Evolutionary conservation across 2,797 vertebrate species (phyloP).

Genomic region (Melanotaenia parkinsoni): DNA sequence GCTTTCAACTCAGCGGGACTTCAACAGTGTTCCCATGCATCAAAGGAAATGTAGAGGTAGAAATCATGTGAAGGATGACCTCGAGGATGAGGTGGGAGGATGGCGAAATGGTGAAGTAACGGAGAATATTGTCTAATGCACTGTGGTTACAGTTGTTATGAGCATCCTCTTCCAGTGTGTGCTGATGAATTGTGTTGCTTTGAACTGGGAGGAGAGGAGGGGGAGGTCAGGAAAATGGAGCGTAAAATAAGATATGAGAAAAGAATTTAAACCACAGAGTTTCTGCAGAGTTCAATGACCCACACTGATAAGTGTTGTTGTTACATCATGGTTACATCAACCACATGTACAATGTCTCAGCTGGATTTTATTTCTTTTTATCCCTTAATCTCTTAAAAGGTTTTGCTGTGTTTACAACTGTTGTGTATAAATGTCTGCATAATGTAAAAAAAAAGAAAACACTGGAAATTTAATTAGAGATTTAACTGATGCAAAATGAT

Average conservation of each 20-base stretch:
- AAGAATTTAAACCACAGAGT: conserved; percentile 17
- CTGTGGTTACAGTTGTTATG: conserved; percentile 18
- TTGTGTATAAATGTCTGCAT: too few relatives aligned
- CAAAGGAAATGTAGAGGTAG: neutral
- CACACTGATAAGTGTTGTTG: neutral
- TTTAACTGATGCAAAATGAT: neutral
- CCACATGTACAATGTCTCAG: neutral
- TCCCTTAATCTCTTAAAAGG: neutral
- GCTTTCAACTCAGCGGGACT: conserved; percentile 62
- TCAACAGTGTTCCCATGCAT: conserved; percentile 10
- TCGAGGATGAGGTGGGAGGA: conserved; percentile 19
- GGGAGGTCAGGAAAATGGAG: conserved; percentile 14
- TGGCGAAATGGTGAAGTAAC: conserved; percentile 26
- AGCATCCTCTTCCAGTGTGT: conserved; percentile 6
- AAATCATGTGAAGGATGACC: conserved; percentile 36
- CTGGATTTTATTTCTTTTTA: neutral
- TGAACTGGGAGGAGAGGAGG: conserved; percentile 24
- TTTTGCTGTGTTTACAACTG: neutral
- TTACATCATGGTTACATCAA: neutral
- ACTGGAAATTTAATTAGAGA: neutral
- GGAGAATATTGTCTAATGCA: conserved; percentile 31
- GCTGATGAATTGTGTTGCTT: conserved; percentile 18
- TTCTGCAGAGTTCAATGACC: conserved; percentile 27
- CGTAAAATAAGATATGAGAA: conserved; percentile 38
- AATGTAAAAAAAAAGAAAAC: too few relatives aligned